phyloP scores from a whole-genome alignment of 2,888 invertebrate genomes.

The Cancer borealis region DNA sequence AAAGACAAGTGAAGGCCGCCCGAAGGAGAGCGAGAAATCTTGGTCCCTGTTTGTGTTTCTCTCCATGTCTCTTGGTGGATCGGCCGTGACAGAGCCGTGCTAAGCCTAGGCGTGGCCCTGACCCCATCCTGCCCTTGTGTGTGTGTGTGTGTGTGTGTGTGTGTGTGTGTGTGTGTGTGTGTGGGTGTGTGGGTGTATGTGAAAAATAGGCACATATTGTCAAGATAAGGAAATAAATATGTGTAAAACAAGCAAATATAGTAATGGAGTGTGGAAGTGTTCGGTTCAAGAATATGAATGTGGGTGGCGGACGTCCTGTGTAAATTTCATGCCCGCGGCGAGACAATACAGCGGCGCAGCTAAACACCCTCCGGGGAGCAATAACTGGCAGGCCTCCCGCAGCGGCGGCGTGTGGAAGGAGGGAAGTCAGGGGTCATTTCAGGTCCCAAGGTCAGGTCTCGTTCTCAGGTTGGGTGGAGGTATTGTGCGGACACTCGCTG shows the following conservation, averaged over 20 bases:
- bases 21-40: constrained; percentile 9
- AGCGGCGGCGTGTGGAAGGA: not conserved
- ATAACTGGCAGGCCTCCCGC: constrained; percentile 50
- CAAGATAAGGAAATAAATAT: not conserved
- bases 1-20: not conserved
- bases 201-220: not conserved
- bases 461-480: not conserved
- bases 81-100: constrained; percentile 4
- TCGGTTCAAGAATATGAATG: constrained; percentile 47
- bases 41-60: constrained; percentile 41
- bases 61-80: not conserved
- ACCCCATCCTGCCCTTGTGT: not conserved
- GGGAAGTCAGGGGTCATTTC: constrained; percentile 33
- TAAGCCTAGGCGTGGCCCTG: not conserved
- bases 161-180: constrained; percentile 62
- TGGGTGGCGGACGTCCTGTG: not conserved
- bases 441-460: constrained; percentile 51
- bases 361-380: constrained; percentile 62
- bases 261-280: not conserved
- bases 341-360: constrained; percentile 2
- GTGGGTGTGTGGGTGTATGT: constrained; percentile 55
- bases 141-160: constrained; percentile 51
- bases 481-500: not conserved
- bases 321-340: constrained; percentile 5
- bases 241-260: not conserved